Evolutionary conservation across 2,113 vertebrate genomes (phyloP).

Genomic region (Podiceps cristatus): DNA sequence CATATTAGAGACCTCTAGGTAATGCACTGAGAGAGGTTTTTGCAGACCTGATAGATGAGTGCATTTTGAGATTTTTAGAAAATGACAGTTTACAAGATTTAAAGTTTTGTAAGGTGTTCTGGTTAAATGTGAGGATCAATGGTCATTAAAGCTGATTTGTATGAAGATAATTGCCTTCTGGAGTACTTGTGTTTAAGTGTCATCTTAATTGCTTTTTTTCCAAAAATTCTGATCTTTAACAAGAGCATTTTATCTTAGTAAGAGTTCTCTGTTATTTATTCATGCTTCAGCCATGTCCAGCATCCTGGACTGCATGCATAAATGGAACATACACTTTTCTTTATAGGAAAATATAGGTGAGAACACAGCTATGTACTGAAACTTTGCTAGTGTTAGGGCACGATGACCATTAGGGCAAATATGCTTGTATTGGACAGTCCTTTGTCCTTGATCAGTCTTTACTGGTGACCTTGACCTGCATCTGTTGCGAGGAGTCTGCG

Average conservation of each 20-base stretch:
- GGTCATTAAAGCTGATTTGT: not conserved
- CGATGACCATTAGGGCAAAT: not conserved
- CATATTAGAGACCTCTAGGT: slow-evolving; percentile 59
- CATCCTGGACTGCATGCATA: not conserved
- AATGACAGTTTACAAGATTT: slow-evolving; percentile 3
- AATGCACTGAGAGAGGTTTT: slow-evolving; percentile 10
- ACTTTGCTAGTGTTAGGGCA: not conserved
- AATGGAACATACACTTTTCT: not conserved
- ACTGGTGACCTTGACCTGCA: slow-evolving; percentile 40
- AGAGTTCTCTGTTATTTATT: not conserved
- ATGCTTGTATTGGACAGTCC: not conserved
- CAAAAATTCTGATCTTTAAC: not conserved
- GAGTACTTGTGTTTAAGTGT: not conserved
- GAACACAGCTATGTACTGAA: not conserved
- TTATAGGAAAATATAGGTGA: not conserved
- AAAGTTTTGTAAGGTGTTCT: not conserved
- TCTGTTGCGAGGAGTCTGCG: not conserved
- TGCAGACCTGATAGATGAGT: not conserved
- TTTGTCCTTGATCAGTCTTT: slow-evolving; percentile 6
- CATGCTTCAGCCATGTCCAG: not conserved
- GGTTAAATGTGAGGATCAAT: slow-evolving; percentile 9
- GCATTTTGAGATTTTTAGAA: slow-evolving; percentile 29
- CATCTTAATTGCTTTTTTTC: not conserved
- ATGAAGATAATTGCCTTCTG: not conserved
- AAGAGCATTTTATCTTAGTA: not conserved